phyloP scores from a whole-genome alignment of 2,888 invertebrate species.

The Rhingia rostrata region DNA sequence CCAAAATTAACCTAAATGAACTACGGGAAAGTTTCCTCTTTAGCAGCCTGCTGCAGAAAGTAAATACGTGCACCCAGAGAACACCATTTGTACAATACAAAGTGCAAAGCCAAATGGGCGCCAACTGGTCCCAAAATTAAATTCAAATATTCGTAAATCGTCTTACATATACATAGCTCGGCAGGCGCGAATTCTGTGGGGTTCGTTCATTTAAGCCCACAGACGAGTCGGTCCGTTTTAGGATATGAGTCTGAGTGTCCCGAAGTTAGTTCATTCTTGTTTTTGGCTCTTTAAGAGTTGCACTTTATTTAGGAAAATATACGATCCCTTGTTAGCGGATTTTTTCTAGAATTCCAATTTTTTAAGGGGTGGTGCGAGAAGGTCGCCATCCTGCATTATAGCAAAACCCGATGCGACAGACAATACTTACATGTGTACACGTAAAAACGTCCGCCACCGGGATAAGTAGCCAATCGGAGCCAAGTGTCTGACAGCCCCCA shows the following conservation, averaged over 20 bases:
- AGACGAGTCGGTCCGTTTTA: conserved; percentile 7
- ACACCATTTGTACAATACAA: conserved; percentile 35
- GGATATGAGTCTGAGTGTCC: neutral
- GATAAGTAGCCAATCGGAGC: conserved; percentile 50
- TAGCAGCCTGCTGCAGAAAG: conserved; percentile 56
- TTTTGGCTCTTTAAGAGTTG: conserved; percentile 28
- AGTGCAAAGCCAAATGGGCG: conserved; percentile 59
- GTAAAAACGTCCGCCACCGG: neutral
- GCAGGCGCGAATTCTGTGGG: conserved; percentile 4
- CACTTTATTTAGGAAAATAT: conserved; percentile 40
- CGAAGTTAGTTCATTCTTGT: conserved; percentile 14
- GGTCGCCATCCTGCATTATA: neutral
- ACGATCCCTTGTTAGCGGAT: neutral
- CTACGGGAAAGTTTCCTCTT: conserved; percentile 53
- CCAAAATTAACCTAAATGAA: conserved; percentile 64
- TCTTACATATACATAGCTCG: conserved; percentile 43
- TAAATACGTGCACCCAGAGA: conserved; percentile 60
- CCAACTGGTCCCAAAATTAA: conserved; percentile 73
- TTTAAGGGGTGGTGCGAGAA: neutral
- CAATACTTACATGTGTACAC: conserved; percentile 16
- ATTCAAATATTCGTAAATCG: conserved; percentile 70
- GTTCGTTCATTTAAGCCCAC: conserved; percentile 41
- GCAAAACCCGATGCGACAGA: conserved; percentile 25
- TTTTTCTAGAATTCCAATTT: no score
- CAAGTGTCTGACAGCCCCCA: conserved; percentile 34